A percentile compares a stretch with the other conserved stretches of the same genome.
Conservation (phyloP, 2,113 vertebrate species). For the Daphoenositta chrysoptera region DNA sequence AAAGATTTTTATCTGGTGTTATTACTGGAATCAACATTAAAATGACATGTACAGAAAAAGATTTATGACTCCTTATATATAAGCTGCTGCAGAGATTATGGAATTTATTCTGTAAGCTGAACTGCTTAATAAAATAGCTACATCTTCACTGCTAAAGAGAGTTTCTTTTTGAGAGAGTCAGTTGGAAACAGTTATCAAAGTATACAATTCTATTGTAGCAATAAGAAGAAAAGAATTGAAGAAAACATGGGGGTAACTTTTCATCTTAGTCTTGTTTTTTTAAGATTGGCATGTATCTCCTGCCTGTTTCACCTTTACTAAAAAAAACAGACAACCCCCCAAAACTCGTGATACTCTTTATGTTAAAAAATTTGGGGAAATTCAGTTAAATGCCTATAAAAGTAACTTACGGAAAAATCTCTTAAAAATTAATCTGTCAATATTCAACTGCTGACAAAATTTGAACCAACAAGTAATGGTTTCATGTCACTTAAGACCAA, state of each 20-base stretch:
- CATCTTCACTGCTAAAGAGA: background rate
- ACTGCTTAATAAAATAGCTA: background rate
- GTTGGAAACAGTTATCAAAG: background rate
- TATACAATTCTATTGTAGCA: background rate
- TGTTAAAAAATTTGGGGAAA: background rate
- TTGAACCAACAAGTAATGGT: background rate
- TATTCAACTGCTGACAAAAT: background rate
- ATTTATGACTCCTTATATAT: background rate
- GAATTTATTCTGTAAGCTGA: background rate
- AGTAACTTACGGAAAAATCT: background rate
- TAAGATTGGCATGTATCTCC: background rate
- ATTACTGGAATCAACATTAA: background rate
- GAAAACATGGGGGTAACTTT: background rate
- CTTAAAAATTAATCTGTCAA: background rate
- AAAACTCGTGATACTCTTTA: background rate
- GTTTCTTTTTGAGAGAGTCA: background rate
- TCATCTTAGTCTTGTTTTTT: background rate
- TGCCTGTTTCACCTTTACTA: background rate
- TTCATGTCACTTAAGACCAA: background rate
- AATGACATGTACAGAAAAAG: background rate
- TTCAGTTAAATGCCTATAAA: background rate
- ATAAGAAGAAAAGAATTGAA: too few relatives aligned
- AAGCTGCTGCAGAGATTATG: background rate
- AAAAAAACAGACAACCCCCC: rapidly evolving
- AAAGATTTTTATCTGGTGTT: background rate